A percentile compares a stretch with the other conserved stretches of the same genome.
Conservation (phyloP, 2,888 invertebrate species). For the Stegophylla sp. region DNA sequence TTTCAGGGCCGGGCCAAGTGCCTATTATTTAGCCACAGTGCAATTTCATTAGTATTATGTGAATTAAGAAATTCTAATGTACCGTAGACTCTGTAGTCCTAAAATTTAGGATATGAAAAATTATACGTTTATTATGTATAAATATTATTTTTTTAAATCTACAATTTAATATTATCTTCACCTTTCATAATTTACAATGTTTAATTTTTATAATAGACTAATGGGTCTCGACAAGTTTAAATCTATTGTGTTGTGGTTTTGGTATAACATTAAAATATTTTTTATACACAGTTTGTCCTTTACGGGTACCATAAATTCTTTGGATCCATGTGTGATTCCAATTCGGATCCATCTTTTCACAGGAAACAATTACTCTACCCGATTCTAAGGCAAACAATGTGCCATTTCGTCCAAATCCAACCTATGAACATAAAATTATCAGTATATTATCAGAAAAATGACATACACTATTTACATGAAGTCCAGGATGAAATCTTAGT, state of each 20-base stretch:
- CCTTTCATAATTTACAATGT: background rate
- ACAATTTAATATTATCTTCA: constrained; percentile 2
- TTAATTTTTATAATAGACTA: constrained; percentile 64
- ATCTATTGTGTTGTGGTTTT: constrained; percentile 77
- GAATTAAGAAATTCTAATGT: too few relatives aligned
- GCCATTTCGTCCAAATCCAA: constrained; percentile 80
- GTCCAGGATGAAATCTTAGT: constrained; percentile 79
- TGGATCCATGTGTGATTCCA: constrained; percentile 80
- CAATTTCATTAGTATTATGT: too few relatives aligned
- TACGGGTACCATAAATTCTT: constrained; percentile 71
- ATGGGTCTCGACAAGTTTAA: constrained; percentile 77
- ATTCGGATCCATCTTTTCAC: constrained; percentile 80
- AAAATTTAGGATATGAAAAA: too few relatives aligned
- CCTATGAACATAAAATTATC: constrained; percentile 69
- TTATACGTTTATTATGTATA: background rate
- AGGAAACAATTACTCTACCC: constrained; percentile 81
- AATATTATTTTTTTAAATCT: constrained; percentile 18
- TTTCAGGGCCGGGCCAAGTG: background rate
- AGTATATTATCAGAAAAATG: background rate
- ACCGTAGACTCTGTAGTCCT: too few relatives aligned
- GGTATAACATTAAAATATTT: constrained; percentile 87
- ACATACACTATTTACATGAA: constrained; percentile 70
- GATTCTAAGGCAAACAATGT: constrained; percentile 81
- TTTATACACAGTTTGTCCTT: constrained; percentile 76
- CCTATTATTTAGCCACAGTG: background rate